phyloP scores from a whole-genome alignment of 2,113 vertebrate genomes.

The Perognathus longimembris region DNA sequence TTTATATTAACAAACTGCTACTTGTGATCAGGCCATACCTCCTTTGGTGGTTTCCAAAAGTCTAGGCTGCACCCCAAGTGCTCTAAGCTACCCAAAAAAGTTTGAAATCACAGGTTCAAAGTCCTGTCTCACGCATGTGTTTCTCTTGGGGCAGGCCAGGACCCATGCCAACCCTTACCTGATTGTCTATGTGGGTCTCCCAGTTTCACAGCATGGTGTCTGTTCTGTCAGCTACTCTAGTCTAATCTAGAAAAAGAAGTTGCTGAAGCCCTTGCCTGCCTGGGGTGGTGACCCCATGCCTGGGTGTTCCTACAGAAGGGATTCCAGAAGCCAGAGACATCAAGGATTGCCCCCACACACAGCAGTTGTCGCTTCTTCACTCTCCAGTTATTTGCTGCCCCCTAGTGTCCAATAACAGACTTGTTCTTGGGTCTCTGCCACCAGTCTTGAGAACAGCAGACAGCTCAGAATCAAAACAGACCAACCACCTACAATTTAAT shows the following conservation, averaged over 20 bases:
- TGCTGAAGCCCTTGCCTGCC: background rate
- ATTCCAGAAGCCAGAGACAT: background rate
- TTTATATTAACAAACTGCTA: background rate
- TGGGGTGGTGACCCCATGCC: background rate
- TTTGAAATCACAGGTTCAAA: background rate
- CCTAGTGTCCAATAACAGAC: background rate
- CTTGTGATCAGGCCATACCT: background rate
- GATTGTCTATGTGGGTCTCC: background rate
- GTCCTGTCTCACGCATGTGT: background rate
- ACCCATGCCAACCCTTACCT: background rate
- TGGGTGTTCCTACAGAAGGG: background rate
- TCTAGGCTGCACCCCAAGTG: background rate
- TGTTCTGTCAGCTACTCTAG: background rate
- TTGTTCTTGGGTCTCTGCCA: background rate
- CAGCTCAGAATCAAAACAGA: background rate
- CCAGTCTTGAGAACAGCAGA: background rate
- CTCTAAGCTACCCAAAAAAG: background rate
- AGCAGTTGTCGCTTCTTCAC: background rate
- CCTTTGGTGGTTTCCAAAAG: background rate
- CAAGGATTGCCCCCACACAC: background rate
- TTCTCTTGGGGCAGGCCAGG: no score
- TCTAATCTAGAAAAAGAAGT: background rate
- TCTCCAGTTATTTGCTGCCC: conserved; percentile 8
- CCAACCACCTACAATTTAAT: background rate
- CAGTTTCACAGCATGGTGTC: background rate